Percentiles rank a stretch among this genome's conserved stretches.
Conservation (phyloP, 1,140 invertebrate genomes). For the Amphibalanus amphitrite region DNA sequence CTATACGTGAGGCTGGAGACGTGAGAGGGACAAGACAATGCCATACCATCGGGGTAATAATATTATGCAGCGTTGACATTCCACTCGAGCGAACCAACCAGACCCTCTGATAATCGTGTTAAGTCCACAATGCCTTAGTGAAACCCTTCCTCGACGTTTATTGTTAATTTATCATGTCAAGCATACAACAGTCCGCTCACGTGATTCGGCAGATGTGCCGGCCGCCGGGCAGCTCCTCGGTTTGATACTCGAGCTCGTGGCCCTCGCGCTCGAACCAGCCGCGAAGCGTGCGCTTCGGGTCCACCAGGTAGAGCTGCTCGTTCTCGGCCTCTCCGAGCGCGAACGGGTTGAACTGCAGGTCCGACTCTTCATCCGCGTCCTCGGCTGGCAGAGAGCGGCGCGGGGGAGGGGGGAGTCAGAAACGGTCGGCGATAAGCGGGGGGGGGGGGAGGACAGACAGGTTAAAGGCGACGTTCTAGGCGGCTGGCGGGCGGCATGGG, state of each 20-base stretch:
- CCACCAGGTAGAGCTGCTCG: constrained; percentile 75
- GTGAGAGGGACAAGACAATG: no score
- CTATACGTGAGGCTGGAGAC: no score
- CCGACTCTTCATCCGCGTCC: constrained; percentile 50
- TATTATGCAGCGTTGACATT: no score
- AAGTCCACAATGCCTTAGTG: no score
- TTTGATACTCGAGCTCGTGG: constrained; percentile 60
- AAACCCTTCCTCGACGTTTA: no score
- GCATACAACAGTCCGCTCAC: no score
- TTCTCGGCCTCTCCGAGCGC: constrained; percentile 44
- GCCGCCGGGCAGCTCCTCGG: constrained; percentile 51
- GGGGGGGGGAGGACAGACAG: neutral
- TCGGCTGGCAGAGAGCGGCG: constrained; percentile 34
- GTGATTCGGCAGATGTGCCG: constrained; percentile 51
- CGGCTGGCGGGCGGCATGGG: neutral
- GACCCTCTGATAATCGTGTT: no score
- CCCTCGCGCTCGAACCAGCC: constrained; percentile 94
- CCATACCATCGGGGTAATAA: no score
- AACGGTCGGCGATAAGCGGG: neutral
- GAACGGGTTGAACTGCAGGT: constrained; percentile 53
- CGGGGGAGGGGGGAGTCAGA: neutral
- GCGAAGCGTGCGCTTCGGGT: constrained; percentile 85
- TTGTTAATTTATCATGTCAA: no score
- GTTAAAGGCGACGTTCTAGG: neutral
- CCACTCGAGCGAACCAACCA: no score